phyloP scores from a whole-genome alignment of 2,113 vertebrate genomes.

The Pseudorhombus dupliciocellatus region DNA sequence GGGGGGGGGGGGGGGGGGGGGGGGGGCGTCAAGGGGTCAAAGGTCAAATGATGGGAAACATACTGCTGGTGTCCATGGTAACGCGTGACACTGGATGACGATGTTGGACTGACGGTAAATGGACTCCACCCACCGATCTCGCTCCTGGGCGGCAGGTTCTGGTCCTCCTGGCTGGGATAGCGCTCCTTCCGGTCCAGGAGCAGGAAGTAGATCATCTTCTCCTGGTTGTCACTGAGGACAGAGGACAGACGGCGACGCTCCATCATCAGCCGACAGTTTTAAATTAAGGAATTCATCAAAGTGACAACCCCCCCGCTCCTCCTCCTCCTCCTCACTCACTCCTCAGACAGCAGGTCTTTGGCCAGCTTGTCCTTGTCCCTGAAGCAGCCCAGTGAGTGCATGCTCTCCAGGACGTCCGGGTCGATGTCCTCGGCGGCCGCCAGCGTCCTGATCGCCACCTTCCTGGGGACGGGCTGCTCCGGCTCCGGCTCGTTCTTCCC shows the following conservation, averaged over 20 bases:
- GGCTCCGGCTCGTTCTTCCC: slow-evolving; percentile 99
- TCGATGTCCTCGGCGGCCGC: slow-evolving; percentile 94
- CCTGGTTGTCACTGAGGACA: slow-evolving; percentile 92
- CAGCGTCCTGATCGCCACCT: slow-evolving; percentile 93
- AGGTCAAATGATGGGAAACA: background rate
- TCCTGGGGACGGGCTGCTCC: slow-evolving; percentile 94
- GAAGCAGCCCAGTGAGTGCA: slow-evolving; percentile 99
- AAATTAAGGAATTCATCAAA: slow-evolving; percentile 53
- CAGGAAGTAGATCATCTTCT: slow-evolving; percentile 99
- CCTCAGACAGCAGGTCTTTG: slow-evolving; percentile 96
- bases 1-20: too few species aligned
- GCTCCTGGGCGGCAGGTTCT: slow-evolving; percentile 96
- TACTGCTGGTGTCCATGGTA: too few species aligned
- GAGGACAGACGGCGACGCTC: slow-evolving; percentile 11
- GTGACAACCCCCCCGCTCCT: slow-evolving; percentile 16
- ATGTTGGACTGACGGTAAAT: too few species aligned
- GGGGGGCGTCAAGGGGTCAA: slow-evolving; percentile 9
- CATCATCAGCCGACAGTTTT: slow-evolving; percentile 30
- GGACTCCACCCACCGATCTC: slow-evolving; percentile 89
- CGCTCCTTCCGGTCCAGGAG: slow-evolving; percentile 97
- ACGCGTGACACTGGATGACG: too few species aligned
- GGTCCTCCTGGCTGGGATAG: slow-evolving; percentile 98
- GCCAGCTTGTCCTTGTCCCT: slow-evolving; percentile 96
- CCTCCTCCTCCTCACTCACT: slow-evolving; percentile 81
- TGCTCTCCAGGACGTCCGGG: slow-evolving; percentile 98